Conservation (phyloP, 2,113 vertebrate genomes). For the Hippocampus comes region DNA sequence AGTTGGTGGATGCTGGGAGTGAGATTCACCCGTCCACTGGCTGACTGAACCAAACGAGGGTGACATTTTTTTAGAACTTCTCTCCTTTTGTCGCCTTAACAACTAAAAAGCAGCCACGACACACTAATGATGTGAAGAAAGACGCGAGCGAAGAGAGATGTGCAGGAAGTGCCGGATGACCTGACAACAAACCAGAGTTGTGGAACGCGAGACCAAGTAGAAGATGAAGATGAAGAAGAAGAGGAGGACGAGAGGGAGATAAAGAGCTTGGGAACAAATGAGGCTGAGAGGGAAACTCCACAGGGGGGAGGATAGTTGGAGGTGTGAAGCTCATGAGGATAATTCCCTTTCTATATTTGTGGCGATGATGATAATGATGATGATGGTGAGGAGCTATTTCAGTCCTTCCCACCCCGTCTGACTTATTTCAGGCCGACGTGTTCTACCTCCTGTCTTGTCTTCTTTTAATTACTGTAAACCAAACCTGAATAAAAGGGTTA, state of each 20-base stretch:
- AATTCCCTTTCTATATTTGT: slow-evolving; percentile 46
- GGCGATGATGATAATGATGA: slow-evolving; percentile 4
- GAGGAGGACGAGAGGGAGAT: neutral
- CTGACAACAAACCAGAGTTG: slow-evolving; percentile 18
- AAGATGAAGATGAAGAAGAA: neutral
- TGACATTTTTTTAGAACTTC: slow-evolving; percentile 47
- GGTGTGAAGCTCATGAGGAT: slow-evolving; percentile 36
- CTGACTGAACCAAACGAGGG: slow-evolving; percentile 34
- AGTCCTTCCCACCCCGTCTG: slow-evolving; percentile 17
- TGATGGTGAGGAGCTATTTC: slow-evolving; percentile 51
- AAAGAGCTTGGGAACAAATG: neutral
- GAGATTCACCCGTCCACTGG: slow-evolving; percentile 16
- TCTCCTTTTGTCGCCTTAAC: slow-evolving; percentile 44
- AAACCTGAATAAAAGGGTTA: slow-evolving; percentile 5
- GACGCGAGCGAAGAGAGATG: slow-evolving; percentile 22
- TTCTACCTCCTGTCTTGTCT: slow-evolving; percentile 5
- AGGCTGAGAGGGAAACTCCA: slow-evolving; percentile 8
- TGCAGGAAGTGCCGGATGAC: slow-evolving; percentile 28
- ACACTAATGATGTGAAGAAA: slow-evolving; percentile 47
- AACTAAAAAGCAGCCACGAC: slow-evolving; percentile 50
- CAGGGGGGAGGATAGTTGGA: slow-evolving; percentile 16
- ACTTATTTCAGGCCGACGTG: slow-evolving; percentile 4
- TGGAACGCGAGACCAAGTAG: slow-evolving; percentile 4
- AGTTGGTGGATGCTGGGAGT: neutral
- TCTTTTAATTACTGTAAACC: slow-evolving; percentile 59